phyloP scores from a whole-genome alignment of 2,797 vertebrate genomes.

The Erpetoichthys calabaricus region DNA sequence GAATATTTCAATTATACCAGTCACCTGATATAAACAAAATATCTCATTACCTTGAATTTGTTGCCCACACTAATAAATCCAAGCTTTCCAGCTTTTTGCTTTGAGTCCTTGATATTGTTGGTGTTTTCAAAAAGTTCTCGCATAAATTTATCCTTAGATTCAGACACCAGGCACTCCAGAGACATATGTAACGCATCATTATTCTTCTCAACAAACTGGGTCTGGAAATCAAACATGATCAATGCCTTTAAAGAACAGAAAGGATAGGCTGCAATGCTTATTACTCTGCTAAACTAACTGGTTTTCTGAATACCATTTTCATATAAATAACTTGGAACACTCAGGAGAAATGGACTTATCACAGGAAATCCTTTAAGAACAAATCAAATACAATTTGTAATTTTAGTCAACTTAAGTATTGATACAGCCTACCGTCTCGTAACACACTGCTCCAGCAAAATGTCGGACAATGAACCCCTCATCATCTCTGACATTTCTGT shows the following conservation, averaged over 20 bases:
- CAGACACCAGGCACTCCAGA: constrained; percentile 78
- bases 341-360: too few relatives aligned
- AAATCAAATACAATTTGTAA: too few relatives aligned
- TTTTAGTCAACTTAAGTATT: too few relatives aligned
- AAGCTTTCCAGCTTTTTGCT: constrained; percentile 90
- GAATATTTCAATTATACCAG: too few relatives aligned
- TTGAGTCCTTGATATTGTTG: constrained; percentile 72
- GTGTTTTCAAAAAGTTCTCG: constrained; percentile 73
- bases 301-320: too few relatives aligned
- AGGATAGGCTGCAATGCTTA: background rate
- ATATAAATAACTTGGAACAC: too few relatives aligned
- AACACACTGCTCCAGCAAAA: constrained; percentile 94
- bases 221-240: constrained; percentile 46
- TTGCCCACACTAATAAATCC: constrained; percentile 94
- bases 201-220: constrained; percentile 94
- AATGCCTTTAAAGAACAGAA: constrained; percentile 7
- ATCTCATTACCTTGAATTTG: constrained; percentile 80
- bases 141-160: constrained; percentile 84
- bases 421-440: constrained; percentile 66
- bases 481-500: constrained; percentile 88
- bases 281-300: too few relatives aligned
- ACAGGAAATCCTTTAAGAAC: too few relatives aligned
- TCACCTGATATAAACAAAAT: too few relatives aligned
- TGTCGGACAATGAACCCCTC: constrained; percentile 91
- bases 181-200: constrained; percentile 94